A percentile compares a stretch with the other conserved stretches of the same genome.
These are phyloP conservation scores for Gallinago stenura DNA, from an alignment of 2,797 vertebrate genomes.

Conservation along the genomic window DNA sequence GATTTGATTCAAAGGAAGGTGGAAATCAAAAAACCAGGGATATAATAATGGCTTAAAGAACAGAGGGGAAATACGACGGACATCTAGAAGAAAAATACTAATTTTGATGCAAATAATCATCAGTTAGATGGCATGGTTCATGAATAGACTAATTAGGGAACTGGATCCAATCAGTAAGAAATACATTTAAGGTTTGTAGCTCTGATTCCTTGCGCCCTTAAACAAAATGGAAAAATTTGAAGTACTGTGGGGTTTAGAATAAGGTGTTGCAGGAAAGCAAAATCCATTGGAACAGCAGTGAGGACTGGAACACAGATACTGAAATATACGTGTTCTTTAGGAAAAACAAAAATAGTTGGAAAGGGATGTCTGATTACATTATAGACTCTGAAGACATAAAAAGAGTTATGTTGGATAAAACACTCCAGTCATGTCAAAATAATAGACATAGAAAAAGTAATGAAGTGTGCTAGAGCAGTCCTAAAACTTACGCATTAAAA, in stretches of 20 bases:
- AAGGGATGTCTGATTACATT: neutral
- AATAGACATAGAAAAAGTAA: neutral
- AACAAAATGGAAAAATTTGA: neutral
- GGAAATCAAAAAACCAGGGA: slow-evolving; percentile 17
- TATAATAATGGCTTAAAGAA: slow-evolving; percentile 9
- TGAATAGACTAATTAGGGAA: slow-evolving; percentile 4
- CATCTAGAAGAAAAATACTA: slow-evolving; percentile 27
- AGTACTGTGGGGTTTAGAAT: neutral
- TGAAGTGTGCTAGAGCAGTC: neutral
- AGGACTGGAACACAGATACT: neutral
- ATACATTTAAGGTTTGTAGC: neutral
- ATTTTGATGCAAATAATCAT: slow-evolving; percentile 32
- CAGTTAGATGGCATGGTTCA: neutral
- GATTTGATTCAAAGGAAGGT: slow-evolving; percentile 22
- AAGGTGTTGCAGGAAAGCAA: neutral
- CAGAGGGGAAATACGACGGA: neutral
- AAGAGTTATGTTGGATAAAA: neutral
- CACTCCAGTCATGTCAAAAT: neutral
- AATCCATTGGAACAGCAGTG: neutral
- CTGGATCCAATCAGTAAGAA: neutral
- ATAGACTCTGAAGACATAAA: slow-evolving; percentile 8
- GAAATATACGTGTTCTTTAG: neutral
- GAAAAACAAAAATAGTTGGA: neutral
- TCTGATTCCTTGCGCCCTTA: neutral
- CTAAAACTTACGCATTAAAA: neutral